Evolutionary conservation across 2,888 invertebrate genomes (phyloP).

Genomic region (Polydrusus tereticollis): DNA sequence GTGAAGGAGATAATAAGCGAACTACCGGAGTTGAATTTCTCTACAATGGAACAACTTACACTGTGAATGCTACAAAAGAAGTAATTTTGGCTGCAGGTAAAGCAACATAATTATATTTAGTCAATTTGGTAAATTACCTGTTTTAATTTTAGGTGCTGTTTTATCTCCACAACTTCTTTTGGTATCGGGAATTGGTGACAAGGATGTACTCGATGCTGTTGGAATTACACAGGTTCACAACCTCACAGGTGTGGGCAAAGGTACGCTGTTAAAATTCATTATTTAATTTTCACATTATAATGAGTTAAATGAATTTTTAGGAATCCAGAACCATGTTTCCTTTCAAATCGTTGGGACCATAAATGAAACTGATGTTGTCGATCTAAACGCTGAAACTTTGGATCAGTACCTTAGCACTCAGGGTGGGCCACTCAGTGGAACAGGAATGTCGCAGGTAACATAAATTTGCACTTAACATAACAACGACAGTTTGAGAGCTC

Average conservation of each 20-base stretch:
- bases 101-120: not conserved
- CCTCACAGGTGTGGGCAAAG: constrained; percentile 75
- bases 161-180: constrained; percentile 77
- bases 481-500: too few relatives aligned
- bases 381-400: constrained; percentile 72
- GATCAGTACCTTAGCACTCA: constrained; percentile 72
- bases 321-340: constrained; percentile 77
- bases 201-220: constrained; percentile 70
- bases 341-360: constrained; percentile 64
- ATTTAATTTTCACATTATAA: too few relatives aligned
- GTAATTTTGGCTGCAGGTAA: constrained; percentile 72
- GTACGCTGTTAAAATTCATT: not conserved
- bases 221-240: constrained; percentile 73
- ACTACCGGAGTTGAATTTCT: constrained; percentile 74
- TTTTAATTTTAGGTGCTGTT: constrained; percentile 66
- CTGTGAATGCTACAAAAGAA: constrained; percentile 70
- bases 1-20: constrained; percentile 60
- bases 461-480: too few relatives aligned
- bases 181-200: constrained; percentile 76
- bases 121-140: too few relatives aligned
- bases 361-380: constrained; percentile 56
- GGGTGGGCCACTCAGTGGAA: constrained; percentile 72
- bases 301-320: too few relatives aligned
- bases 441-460: constrained; percentile 42
- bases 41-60: constrained; percentile 67